Percentiles rank a stretch among this genome's conserved stretches.
Conservation (phyloP, 64 coral and sea anemone genomes). For the Pocillopora verrucosa region DNA sequence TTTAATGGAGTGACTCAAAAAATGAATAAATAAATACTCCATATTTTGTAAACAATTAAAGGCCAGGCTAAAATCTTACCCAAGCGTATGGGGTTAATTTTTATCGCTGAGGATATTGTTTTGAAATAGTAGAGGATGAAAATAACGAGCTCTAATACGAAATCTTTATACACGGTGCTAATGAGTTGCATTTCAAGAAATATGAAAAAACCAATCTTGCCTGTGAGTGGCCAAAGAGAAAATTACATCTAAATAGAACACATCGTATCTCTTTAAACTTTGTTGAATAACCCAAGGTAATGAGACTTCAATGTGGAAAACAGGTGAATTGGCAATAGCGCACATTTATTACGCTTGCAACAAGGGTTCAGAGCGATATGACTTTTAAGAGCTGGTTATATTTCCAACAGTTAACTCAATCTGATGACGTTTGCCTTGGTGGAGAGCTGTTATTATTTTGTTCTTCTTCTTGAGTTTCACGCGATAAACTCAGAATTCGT, state of each 20-base stretch:
- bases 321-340: no score
- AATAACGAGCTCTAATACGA: background rate
- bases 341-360: no score
- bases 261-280: background rate
- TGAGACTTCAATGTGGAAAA: no score
- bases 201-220: background rate
- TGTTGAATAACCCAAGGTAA: no score
- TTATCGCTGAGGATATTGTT: background rate
- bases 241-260: constrained; percentile 11
- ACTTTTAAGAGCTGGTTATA: no score
- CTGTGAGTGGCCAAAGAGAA: constrained; percentile 19
- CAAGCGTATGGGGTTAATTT: background rate
- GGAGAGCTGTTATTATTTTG: constrained; percentile 14
- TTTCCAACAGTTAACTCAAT: background rate
- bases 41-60: constrained; percentile 19
- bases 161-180: background rate
- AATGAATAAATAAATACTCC: constrained; percentile 28
- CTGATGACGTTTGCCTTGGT: background rate
- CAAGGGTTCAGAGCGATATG: no score
- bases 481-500: background rate
- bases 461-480: background rate
- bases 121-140: background rate
- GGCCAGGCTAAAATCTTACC: background rate
- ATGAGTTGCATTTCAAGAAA: constrained; percentile 13
- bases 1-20: constrained; percentile 17